Base-by-base conservation (phyloP, 2,113 vertebrate species). In the Pelmatolapia mariae region DNA sequence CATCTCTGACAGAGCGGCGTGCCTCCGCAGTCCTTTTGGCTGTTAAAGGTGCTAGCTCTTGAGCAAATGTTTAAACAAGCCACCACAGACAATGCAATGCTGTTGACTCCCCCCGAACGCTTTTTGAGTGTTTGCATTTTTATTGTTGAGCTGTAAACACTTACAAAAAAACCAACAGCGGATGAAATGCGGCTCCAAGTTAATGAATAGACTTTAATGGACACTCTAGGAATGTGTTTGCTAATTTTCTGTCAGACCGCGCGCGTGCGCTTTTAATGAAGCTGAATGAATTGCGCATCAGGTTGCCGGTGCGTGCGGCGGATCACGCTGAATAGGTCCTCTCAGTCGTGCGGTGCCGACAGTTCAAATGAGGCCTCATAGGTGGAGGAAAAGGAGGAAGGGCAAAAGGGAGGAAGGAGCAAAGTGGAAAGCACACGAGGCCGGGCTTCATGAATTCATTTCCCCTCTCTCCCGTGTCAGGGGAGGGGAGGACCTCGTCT, bases 201-300 rank as follows among this genome's bases (percentile, higher is more conserved):
- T 93, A 91, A 92, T 91, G 90, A 89, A 85, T 88, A 84, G 86
- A 87, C 87, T 90, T 83, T 91, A 93, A 93, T 86, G 92, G 93
- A 92, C 90, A 80, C 88, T 87, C 31, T 10, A 84, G 73, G 80
- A 90, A 83, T 53, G 89, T 57, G 90, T 92, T 89, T 92, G 89
- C 89, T 89, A 85, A 90, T 89, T 93, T 90, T 86, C 82, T 26
- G 81, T 87, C 71, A 18, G 38, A 12, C 33, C 5, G n/a, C 3
- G 29, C 2, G 43, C 8, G 56, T 53, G 52, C 6, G 47, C 36
- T 84, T 88, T 89, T 89, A 89, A 93, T 93, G 91, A 89, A 91
- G 91, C 88, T 57, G 89, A 91, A 90, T 81, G 81, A 92, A 91
- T 89, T 52, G 89, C 78, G 85, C 83, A 59, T 26, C 5, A 22